Evolutionary conservation across 1,140 invertebrate genomes (phyloP), one percentile per base, ranked within the genome.

Genomic region (Neelides sp.): DNA sequence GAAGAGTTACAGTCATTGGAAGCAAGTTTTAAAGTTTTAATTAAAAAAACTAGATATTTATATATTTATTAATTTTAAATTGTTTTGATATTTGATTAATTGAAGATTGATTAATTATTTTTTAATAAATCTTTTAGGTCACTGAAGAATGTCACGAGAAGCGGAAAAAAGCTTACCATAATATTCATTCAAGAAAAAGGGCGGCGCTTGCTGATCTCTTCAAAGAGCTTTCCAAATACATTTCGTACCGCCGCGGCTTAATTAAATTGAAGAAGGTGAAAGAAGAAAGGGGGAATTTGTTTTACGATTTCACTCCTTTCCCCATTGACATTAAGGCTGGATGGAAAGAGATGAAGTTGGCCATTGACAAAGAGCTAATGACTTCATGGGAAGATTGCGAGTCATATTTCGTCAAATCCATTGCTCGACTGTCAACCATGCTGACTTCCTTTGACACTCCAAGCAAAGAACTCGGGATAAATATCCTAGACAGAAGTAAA

Each of bases 141-240:
- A 75, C 81, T 57, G 63, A 67, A 28, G 39, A 37, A 32, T 49
- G 73, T 65, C 57, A 61, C 69, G 66, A 75, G 71, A 62, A 85
- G 78, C 72, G 76, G 67, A 58, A 90, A 80, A 64, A 86, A 88
- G 66, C 82, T 78, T 60, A 77, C 0, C 65, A 67, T 55, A 58
- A 66, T 64, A 81, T 92, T 30, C 71, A 91, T 1, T 79, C 85
- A 55, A 80, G 84, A 57, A 93, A 93, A 65, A 77, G 83, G 26
- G 79, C 84, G 67, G 78, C 78, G 4, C 64, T 95, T 0, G 75
- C 82, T 0, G 85, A 92, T 70, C 71, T 93, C 20, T 94, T 92
- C 62, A 85, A 85, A 63, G 70, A 72, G 12, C 68, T 95, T 0
- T 67, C 74, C 1, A 70, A 74, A 44, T n/a, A 23, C 12, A 69